Evolutionary conservation across 1,140 invertebrate species (phyloP), one percentile per base, ranked within the genome.

Genomic region (Varroa destructor): DNA sequence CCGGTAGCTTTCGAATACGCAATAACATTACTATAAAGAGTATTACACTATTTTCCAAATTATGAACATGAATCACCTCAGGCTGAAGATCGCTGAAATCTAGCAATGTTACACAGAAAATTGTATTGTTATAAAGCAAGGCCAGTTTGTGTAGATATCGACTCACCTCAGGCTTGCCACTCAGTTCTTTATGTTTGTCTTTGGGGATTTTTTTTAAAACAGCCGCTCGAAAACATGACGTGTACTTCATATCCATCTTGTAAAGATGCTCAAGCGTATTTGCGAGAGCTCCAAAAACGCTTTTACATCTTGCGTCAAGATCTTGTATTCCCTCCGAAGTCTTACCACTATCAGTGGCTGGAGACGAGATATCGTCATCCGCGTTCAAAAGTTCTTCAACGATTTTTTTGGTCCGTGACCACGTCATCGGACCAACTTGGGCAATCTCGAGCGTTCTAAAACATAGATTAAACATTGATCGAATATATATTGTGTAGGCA

Each of bases 161-260:
- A 72, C 43, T n/a, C 2, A 67, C 61, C 61, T 67, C 61, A 46
- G 61, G 61, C 12, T 40, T 43, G 12, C 61, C 61, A 14, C 46
- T n/a, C 61, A 67, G 8, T 8, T 67, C 61, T 40, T 40, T 67
- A 40, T 25, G 14, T 12, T 36, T 36, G 40, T n/a, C 37, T 8
- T 67, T n/a, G 14, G 61, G 14, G 46, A 67, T 67, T 67, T 25
- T 25, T 37, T 67, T 67, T 40, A 37, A 14, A n/a, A 67, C 2
- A 67, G 61, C 61, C 14, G 40, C 61, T 8, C 61, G 14, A 37
- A 67, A 67, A 40, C 61, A 67, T 2, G 40, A 2, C 12, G 40
- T 40, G 36, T 36, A 67, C 46, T 67, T 1, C 36, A 14, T 12
- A 46, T 67, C 37, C 61, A 67, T 67, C 46, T 67, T 67, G 61